phyloP scores from a whole-genome alignment of 64 coral and sea anemone species.

The Dendrophyllia cribrosa region DNA sequence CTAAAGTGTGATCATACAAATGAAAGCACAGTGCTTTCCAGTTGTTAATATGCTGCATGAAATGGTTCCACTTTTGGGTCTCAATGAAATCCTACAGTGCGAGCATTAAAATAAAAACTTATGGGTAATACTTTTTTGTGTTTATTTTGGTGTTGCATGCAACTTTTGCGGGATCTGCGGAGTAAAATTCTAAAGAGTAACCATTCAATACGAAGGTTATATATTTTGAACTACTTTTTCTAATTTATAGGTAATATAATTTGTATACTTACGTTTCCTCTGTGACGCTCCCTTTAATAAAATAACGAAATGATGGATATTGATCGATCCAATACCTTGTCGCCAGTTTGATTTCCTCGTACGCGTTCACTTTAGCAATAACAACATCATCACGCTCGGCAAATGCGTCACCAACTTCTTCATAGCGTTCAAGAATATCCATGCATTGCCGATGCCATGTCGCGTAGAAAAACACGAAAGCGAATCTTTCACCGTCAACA shows the following conservation, averaged over 20 bases:
- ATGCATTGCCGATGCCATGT: slow-evolving; percentile 74
- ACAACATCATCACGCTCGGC: slow-evolving; percentile 57
- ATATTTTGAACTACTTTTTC: too few species aligned
- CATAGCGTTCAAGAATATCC: slow-evolving; percentile 66
- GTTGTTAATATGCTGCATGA: too few species aligned
- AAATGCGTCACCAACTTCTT: slow-evolving; percentile 73
- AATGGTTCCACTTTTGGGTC: too few species aligned
- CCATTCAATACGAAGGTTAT: too few species aligned
- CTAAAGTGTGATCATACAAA: too few species aligned
- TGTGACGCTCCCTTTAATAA: slow-evolving; percentile 92
- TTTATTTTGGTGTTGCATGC: too few species aligned
- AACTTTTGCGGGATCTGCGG: too few species aligned
- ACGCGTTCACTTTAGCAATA: slow-evolving; percentile 92
- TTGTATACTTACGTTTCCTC: slow-evolving; percentile 92
- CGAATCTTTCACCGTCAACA: slow-evolving; percentile 86
- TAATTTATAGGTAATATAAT: neutral
- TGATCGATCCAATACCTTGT: slow-evolving; percentile 92
- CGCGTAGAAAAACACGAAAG: slow-evolving; percentile 98
- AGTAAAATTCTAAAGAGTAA: too few species aligned
- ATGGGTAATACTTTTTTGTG: too few species aligned
- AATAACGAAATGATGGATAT: slow-evolving; percentile 88
- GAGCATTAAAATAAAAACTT: too few species aligned
- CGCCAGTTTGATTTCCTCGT: slow-evolving; percentile 89
- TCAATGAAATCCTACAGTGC: too few species aligned
- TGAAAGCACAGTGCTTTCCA: too few species aligned